Base-by-base conservation (phyloP, 2,888 invertebrate genomes). In the Julus scandinavius region DNA sequence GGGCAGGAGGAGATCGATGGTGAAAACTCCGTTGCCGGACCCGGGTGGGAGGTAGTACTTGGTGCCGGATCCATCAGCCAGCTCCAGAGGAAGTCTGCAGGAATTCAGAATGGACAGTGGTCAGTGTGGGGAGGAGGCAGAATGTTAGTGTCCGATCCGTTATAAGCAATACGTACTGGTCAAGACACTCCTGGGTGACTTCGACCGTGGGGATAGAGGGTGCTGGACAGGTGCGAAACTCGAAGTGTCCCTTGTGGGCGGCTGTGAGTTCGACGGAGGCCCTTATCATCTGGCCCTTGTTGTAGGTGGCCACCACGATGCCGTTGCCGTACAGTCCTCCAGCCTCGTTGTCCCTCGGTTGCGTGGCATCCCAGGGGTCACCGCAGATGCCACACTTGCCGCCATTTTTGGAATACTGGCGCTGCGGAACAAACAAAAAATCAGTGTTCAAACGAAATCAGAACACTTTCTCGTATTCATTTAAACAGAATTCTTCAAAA, bases 341-440 rank as follows among this genome's bases (percentile, higher is more conserved):
- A 0, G 49, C 49, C 93, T 97, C 97, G 91, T 97, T 97, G 0
- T 96, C 96, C n/a, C 97, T 93, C 0, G 97, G 97, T 9, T 3
- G 20, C 15, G 92, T 92, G 13, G 95, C 92, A 90, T 96, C 95
- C 96, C 96, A 97, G 1, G 97, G 94, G 92, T 97, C 97, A 0
- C 97, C 97, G 91, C 97, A 97, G 85, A 96, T 94, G 1, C 97
- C 97, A 91, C 97, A 97, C 91, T 96, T 96, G 0, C 97, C 97
- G 2, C 93, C 94, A 91, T 97, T 97, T 89, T 93, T 94, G 91
- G 95, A 94, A 96, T 96, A 96, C 91, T 97, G 97, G 87, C 96
- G 93, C 89, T 89, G 86, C 45, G 29, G 29, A 29, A 29, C 29
- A 29, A 29, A n/a, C n/a, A n/a, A 29, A 29, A 29, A 29, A 29